phyloP scores from a whole-genome alignment of 2,888 invertebrate genomes.

The Eilema caniola region DNA sequence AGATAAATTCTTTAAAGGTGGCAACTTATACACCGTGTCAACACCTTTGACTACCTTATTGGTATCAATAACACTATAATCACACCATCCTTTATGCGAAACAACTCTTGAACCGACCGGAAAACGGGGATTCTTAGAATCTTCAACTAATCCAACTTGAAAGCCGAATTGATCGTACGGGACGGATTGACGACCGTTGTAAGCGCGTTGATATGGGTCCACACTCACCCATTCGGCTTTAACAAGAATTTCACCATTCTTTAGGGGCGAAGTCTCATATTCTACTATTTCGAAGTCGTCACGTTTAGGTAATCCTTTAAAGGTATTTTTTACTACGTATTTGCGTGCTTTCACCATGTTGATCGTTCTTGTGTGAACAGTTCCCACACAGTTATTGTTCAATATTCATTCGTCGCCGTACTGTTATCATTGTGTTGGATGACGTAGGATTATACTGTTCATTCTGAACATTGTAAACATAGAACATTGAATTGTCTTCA shows the following conservation, averaged over 20 bases:
- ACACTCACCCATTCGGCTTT: slow-evolving; percentile 65
- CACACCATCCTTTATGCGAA: slow-evolving; percentile 57
- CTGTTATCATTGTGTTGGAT: slow-evolving; percentile 2
- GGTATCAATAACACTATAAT: slow-evolving; percentile 50
- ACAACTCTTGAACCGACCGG: slow-evolving; percentile 88
- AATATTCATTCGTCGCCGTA: not conserved
- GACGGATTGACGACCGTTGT: slow-evolving; percentile 35
- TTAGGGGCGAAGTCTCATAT: slow-evolving; percentile 72
- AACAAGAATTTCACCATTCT: slow-evolving; percentile 61
- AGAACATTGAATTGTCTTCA: not conserved
- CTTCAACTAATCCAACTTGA: slow-evolving; percentile 79
- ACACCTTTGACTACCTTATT: slow-evolving; percentile 16
- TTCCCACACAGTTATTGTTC: not conserved
- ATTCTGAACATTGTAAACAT: not conserved
- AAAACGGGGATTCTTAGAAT: slow-evolving; percentile 87
- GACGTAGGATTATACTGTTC: not conserved
- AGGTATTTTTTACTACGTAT: slow-evolving; percentile 74
- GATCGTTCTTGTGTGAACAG: not conserved
- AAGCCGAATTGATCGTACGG: slow-evolving; percentile 67
- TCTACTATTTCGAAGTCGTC: slow-evolving; percentile 87
- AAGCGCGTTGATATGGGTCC: slow-evolving; percentile 57
- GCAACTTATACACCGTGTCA: slow-evolving; percentile 69
- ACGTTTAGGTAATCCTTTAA: slow-evolving; percentile 85
- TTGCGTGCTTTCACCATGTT: slow-evolving; percentile 82
- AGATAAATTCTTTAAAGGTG: slow-evolving; percentile 83